Base-by-base conservation (phyloP, 2,888 invertebrate genomes). In the Drosophila birchii region DNA sequence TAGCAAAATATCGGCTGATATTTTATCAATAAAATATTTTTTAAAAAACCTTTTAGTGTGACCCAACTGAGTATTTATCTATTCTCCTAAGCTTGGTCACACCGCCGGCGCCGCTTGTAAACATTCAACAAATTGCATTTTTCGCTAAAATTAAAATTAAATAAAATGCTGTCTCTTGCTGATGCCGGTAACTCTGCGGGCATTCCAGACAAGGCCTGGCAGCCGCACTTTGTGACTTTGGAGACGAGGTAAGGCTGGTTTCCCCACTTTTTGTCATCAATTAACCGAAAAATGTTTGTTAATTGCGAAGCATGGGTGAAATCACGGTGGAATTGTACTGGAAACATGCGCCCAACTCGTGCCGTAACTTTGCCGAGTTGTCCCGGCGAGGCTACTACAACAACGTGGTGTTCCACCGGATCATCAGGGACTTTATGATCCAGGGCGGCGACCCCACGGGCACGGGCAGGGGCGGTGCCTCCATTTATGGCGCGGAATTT, bases 361-460 rank as follows among this genome's bases (percentile, higher is more conserved):
- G 99, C 85, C 94, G 97, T 89, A 99, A 99, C 92, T 99, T 99
- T 93, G 98, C 98, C 69, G 99, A 99, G 92, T 93, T 99, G 32
- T 94, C 97, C 0, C 94, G 98, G 69, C 94, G 99, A 86, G 98
- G 98, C 23, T 99, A 99, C 93, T 99, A 98, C 92, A 98, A 98
- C 92, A 97, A 96, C 77, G 97, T 98, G 5, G 96, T 98, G 86
- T 99, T 99, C 92, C 99, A 99, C 92, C 94, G 99, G 84, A 96
- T 99, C 44, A 99, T 99, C 74, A 93, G 96, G 62, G 97, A 97
- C 91, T 98, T 98, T 89, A 97, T 97, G 97, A 96, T 97, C 80
- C 97, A 98, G 94, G 97, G 96, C 16, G 99, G 99, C 7, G 99
- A 99, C 93, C 99, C 99, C 0, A 98, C 99, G 0, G 98, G 97